Evolutionary conservation across 2,113 vertebrate genomes (phyloP).

Genomic region (Castor canadensis): DNA sequence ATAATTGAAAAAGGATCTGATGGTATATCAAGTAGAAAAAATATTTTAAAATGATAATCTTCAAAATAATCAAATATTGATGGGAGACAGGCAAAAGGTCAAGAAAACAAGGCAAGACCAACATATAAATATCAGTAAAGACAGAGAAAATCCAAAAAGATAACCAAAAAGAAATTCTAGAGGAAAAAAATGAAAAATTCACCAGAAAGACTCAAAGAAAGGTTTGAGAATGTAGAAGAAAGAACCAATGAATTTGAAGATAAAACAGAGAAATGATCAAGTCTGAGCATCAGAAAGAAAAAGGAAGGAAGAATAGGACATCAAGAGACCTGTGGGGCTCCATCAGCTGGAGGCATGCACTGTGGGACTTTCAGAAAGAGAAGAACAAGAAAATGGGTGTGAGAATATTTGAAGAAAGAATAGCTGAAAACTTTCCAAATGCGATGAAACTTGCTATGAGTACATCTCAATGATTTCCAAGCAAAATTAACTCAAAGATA

Average conservation of each 20-base stretch:
- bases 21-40: not conserved
- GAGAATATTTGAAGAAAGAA: not conserved
- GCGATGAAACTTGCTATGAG: no score
- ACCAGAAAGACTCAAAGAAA: not conserved
- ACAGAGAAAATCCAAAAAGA: not conserved
- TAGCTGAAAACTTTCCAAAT: not conserved
- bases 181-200: not conserved
- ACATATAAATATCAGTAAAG: not conserved
- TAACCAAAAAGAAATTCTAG: not conserved
- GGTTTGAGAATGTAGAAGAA: not conserved
- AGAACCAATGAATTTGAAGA: not conserved
- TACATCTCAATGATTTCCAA: not conserved
- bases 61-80: not conserved
- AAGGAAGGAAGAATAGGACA: not conserved
- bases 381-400: not conserved
- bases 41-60: not conserved
- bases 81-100: not conserved
- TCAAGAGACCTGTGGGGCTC: not conserved
- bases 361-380: not conserved
- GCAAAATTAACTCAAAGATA: not conserved
- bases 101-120: not conserved
- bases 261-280: not conserved
- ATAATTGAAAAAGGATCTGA: no score
- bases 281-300: not conserved
- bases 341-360: not conserved